Conservation (phyloP, 2,797 vertebrate species). For the Lepus oiostolus region DNA sequence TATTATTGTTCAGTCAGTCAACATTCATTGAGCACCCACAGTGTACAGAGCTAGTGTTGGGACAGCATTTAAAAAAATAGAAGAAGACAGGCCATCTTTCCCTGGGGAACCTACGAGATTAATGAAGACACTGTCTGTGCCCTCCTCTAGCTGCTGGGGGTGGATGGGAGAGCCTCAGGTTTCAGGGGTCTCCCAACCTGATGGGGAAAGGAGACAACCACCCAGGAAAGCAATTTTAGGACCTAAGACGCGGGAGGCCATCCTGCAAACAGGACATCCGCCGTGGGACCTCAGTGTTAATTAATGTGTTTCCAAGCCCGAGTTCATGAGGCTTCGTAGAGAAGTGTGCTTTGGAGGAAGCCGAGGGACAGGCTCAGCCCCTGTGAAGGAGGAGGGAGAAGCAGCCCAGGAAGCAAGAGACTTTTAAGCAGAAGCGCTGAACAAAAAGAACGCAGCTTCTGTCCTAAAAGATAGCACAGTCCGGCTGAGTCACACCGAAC, state of each 20-base stretch:
- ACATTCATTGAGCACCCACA: slow-evolving; percentile 46
- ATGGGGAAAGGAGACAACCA: neutral
- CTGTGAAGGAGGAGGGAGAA: neutral
- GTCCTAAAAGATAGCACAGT: neutral
- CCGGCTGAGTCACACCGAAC: neutral
- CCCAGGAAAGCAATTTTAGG: slow-evolving; percentile 11
- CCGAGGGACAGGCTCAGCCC: neutral
- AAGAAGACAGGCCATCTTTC: neutral
- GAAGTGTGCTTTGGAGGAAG: neutral
- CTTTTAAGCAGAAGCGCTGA: neutral
- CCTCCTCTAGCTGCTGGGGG: neutral
- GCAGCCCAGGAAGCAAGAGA: neutral
- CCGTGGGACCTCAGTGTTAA: neutral
- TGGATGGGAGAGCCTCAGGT: neutral
- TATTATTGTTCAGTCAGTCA: slow-evolving; percentile 45
- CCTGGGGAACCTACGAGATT: neutral
- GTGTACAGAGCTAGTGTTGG: slow-evolving; percentile 14
- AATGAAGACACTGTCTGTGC: neutral
- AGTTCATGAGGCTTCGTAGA: neutral
- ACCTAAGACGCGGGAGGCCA: neutral
- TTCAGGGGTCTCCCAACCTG: neutral
- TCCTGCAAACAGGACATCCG: neutral
- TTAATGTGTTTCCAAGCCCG: neutral
- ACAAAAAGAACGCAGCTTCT: neutral
- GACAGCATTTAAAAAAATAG: slow-evolving; percentile 20